These are phyloP conservation scores for Lithophane leautieri DNA, from an alignment of 2,888 invertebrate species.

Conservation along the genomic window DNA sequence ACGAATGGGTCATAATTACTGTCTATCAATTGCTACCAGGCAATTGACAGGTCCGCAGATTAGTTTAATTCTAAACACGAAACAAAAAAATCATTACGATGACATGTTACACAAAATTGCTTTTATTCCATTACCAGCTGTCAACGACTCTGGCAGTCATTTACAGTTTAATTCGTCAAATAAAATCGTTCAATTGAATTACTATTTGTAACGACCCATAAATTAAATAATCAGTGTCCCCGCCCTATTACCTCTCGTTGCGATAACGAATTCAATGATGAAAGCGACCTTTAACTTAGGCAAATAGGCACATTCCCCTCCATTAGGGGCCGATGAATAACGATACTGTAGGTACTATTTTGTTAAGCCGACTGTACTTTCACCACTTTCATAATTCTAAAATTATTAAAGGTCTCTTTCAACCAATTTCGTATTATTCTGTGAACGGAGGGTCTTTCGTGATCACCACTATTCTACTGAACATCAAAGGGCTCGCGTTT, in stretches of 20 bases:
- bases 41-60: constrained; percentile 36
- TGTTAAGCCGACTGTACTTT: constrained; percentile 53
- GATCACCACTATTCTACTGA: constrained; percentile 30
- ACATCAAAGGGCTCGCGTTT: constrained; percentile 54
- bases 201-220: constrained; percentile 56
- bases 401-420: constrained; percentile 18
- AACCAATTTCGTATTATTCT: constrained; percentile 50
- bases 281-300: constrained; percentile 62
- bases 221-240: constrained; percentile 61
- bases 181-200: constrained; percentile 54
- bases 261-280: constrained; percentile 64
- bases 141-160: constrained; percentile 19
- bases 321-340: constrained; percentile 60
- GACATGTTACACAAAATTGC: constrained; percentile 10
- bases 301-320: constrained; percentile 62
- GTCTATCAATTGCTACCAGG: constrained; percentile 12
- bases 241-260: constrained; percentile 58
- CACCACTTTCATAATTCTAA: constrained; percentile 47
- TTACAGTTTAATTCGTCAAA: constrained; percentile 41
- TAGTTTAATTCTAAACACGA: constrained; percentile 12
- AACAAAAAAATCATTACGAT: constrained; percentile 21
- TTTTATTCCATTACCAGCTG: constrained; percentile 35
- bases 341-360: constrained; percentile 44
- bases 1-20: constrained; percentile 27
- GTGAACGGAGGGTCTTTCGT: constrained; percentile 14